A percentile compares a stretch with the other conserved stretches of the same genome.
Conservation (phyloP, 2,113 vertebrate species). For the Paradisaea rubra region DNA sequence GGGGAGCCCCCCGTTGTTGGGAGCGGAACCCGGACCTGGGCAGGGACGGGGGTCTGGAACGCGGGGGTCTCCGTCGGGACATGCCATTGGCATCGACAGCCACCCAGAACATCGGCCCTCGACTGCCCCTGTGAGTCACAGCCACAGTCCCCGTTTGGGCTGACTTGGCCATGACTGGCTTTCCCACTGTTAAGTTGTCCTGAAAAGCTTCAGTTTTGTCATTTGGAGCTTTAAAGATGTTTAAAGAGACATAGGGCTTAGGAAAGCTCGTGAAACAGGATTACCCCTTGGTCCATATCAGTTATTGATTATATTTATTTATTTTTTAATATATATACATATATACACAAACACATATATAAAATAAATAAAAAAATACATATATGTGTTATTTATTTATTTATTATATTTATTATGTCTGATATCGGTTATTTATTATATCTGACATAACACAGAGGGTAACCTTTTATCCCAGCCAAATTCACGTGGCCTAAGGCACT, state of each 20-base stretch:
- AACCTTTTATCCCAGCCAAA: not conserved
- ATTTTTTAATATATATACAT: not conserved
- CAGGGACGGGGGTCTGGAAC: fast-evolving
- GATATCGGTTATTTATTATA: not conserved
- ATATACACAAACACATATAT: not conserved
- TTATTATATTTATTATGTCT: not conserved
- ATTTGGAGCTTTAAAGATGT: not conserved
- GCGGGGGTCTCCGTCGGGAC: fast-evolving
- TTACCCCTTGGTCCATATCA: not conserved
- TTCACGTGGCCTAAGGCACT: not conserved
- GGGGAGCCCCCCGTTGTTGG: not conserved
- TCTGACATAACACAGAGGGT: not conserved
- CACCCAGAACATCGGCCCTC: not conserved
- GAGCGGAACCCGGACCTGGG: fast-evolving
- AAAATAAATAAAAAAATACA: not conserved
- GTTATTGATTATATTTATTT: not conserved
- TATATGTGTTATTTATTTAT: not conserved
- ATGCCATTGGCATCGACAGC: fast-evolving
- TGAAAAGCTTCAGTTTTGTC: not conserved
- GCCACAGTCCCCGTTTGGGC: not conserved
- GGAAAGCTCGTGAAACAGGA: not conserved
- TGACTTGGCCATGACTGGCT: too few relatives aligned
- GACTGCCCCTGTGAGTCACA: fast-evolving
- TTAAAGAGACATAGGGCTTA: not conserved
- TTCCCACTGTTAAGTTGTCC: not conserved